Percentiles rank a stretch among this genome's conserved stretches.
phyloP scores from a whole-genome alignment of 2,888 invertebrate genomes.

The Drosophila mettleri region DNA sequence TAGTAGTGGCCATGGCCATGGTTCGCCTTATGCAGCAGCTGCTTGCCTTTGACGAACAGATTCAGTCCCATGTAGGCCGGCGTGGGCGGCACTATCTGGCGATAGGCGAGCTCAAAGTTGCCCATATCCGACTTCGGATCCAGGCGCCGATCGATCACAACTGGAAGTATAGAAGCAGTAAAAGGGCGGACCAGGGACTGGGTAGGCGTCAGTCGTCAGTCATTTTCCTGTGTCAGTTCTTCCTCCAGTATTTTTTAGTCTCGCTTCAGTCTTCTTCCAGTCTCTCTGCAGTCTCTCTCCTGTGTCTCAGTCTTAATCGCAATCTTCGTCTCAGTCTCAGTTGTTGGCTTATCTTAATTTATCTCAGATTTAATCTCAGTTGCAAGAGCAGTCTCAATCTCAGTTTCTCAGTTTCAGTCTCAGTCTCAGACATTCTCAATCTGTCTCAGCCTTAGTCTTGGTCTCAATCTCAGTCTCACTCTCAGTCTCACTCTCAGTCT shows the following conservation, averaged over 20 bases:
- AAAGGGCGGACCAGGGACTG: no score
- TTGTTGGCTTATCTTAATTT: no score
- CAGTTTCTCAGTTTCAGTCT: background rate
- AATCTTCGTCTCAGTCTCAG: background rate
- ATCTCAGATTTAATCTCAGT: background rate
- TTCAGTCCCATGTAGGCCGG: conserved; percentile 91
- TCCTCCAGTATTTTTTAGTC: no score
- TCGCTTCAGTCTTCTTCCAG: no score
- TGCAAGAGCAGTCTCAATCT: background rate
- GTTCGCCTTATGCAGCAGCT: conserved; percentile 78
- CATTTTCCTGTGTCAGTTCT: no score
- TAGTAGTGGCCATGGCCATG: conserved; percentile 65
- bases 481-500: background rate
- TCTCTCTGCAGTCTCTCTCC: no score
- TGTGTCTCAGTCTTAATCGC: background rate
- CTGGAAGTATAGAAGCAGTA: conserved; percentile 86
- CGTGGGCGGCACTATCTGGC: conserved; percentile 90
- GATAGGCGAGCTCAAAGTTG: conserved; percentile 92
- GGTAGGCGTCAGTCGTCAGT: no score
- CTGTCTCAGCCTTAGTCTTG: background rate
- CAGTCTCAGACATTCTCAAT: no score
- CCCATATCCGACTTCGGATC: conserved; percentile 92
- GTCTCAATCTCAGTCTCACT: background rate
- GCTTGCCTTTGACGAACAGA: conserved; percentile 84
- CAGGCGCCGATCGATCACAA: conserved; percentile 90